These are phyloP conservation scores for Euphydryas editha DNA, from an alignment of 2,888 invertebrate genomes.

Conservation along the genomic window DNA sequence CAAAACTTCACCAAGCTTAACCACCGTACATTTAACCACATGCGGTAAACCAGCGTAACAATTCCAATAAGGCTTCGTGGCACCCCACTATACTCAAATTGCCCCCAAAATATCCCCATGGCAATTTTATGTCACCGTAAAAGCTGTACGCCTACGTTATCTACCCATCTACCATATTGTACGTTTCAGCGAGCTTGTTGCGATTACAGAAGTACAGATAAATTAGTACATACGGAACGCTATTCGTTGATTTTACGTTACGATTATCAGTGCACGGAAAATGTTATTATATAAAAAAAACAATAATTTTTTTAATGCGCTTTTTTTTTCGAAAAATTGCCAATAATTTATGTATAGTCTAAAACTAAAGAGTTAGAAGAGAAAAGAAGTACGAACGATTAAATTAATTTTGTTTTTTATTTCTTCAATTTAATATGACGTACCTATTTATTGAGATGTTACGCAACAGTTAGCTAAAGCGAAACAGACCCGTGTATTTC, in stretches of 20 bases:
- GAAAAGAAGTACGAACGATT: background rate
- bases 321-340: too few relatives aligned
- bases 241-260: slow-evolving; percentile 34
- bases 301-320: too few relatives aligned
- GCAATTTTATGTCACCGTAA: slow-evolving; percentile 57
- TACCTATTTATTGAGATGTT: background rate
- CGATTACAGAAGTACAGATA: slow-evolving; percentile 56
- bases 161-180: slow-evolving; percentile 79
- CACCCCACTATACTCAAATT: slow-evolving; percentile 38
- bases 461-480: slow-evolving; percentile 6
- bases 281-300: background rate
- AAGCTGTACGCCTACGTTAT: slow-evolving; percentile 75
- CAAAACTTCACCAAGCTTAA: slow-evolving; percentile 11
- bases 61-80: slow-evolving; percentile 42
- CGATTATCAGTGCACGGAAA: background rate
- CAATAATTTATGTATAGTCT: too few relatives aligned
- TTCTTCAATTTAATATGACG: background rate
- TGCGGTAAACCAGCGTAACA: slow-evolving; percentile 36
- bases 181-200: slow-evolving; percentile 73
- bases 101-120: slow-evolving; percentile 41
- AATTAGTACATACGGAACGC: slow-evolving; percentile 51
- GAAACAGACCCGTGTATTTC: slow-evolving; percentile 53
- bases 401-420: background rate
- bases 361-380: too few relatives aligned
- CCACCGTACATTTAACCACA: slow-evolving; percentile 29